Percentiles rank a stretch among this genome's conserved stretches.
Evolutionary conservation across 2,888 invertebrate genomes (phyloP).

Genomic region (Nemurella pictetii): DNA sequence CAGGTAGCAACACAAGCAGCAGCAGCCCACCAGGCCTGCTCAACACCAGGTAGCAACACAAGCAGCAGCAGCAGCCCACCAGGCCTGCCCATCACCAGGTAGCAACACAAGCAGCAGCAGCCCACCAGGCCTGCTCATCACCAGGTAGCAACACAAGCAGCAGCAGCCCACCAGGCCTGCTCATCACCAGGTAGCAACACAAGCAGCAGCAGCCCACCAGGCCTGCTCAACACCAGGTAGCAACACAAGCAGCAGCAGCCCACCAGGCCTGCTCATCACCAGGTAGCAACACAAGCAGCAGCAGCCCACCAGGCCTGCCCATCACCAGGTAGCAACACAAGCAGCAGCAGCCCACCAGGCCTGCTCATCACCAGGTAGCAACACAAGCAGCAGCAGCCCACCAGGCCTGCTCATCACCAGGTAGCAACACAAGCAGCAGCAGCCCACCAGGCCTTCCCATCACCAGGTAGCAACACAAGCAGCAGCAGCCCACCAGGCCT

Average conservation of each 20-base stretch:
- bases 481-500: no score
- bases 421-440: no score
- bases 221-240: no score
- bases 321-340: no score
- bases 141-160: no score
- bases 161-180: conserved; percentile 50
- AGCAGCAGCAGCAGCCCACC: background rate
- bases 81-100: conserved; percentile 60
- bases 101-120: conserved; percentile 28
- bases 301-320: no score
- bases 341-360: conserved; percentile 46
- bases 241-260: no score
- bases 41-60: no score
- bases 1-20: conserved; percentile 49
- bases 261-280: conserved; percentile 56
- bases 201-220: no score
- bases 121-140: no score
- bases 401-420: no score
- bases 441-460: conserved; percentile 53
- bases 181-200: conserved; percentile 56
- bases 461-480: conserved; percentile 52
- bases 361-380: conserved; percentile 58
- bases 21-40: no score
- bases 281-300: conserved; percentile 49
- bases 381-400: background rate